phyloP scores from a whole-genome alignment of 2,888 invertebrate species.

The Dryomyza anilis region DNA sequence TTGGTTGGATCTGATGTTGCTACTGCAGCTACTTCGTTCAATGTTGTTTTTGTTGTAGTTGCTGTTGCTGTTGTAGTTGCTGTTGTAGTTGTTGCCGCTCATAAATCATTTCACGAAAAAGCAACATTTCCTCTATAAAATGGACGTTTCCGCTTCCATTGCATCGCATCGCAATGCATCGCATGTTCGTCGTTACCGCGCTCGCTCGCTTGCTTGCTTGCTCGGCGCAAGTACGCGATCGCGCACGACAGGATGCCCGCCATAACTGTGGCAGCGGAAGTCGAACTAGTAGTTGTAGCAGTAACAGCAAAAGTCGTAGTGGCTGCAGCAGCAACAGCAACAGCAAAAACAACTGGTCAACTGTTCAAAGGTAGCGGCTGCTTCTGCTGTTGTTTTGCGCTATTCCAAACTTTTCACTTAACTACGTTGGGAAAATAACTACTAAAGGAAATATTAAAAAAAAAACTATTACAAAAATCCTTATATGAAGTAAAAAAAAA shows the following conservation, averaged over 20 bases:
- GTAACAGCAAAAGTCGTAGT: background rate
- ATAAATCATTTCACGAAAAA: constrained; percentile 54
- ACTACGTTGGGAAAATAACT: background rate
- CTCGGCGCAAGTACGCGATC: too few species aligned
- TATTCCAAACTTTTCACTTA: background rate
- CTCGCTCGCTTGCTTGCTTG: background rate
- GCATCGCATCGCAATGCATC: too few species aligned
- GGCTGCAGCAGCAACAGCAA: constrained; percentile 15
- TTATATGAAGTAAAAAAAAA: background rate
- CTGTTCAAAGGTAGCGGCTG: too few species aligned
- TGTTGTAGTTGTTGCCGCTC: constrained; percentile 25
- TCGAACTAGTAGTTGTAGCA: constrained; percentile 9
- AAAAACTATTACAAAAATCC: background rate
- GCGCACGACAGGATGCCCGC: constrained; percentile 18
- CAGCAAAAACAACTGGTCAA: background rate
- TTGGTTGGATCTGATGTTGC: background rate
- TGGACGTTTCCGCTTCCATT: constrained; percentile 47
- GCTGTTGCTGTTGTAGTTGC: background rate
- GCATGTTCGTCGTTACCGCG: too few species aligned
- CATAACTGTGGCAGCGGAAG: constrained; percentile 22
- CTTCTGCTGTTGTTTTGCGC: too few species aligned
- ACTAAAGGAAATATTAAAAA: background rate
- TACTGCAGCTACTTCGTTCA: too few species aligned
- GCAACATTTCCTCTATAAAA: constrained; percentile 56
- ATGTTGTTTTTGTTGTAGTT: background rate